Conservation (phyloP, 2,888 invertebrate genomes). For the Sesia bembeciformis region DNA sequence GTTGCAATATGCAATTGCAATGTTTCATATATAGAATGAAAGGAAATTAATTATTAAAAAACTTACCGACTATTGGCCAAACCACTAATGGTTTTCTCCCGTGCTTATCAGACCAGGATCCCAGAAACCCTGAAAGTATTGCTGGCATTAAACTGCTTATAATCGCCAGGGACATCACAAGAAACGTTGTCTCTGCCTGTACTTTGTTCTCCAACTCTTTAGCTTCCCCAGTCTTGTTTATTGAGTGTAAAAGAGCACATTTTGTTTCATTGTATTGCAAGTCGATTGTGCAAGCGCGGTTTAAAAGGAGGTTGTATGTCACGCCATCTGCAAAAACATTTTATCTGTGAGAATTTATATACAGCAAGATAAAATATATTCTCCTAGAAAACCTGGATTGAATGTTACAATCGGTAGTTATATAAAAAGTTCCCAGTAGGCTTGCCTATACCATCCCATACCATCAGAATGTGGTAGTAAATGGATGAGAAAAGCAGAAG, state of each 20-base stretch:
- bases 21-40: no score
- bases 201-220: constrained; percentile 30
- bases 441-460: no score
- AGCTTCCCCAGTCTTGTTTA: constrained; percentile 8
- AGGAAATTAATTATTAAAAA: no score
- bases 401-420: no score
- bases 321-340: constrained; percentile 7
- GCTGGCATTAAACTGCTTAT: constrained; percentile 75
- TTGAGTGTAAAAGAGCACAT: constrained; percentile 5
- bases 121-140: constrained; percentile 75
- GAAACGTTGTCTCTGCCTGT: constrained; percentile 70
- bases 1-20: no score
- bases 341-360: no score
- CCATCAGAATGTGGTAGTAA: no score
- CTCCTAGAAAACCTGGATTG: no score
- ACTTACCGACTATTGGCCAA: constrained; percentile 56
- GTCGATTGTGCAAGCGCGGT: constrained; percentile 8
- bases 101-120: constrained; percentile 81
- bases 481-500: no score
- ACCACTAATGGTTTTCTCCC: constrained; percentile 78
- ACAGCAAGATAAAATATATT: not conserved
- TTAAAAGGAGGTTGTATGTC: constrained; percentile 8
- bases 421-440: no score
- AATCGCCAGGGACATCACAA: constrained; percentile 70
- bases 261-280: constrained; percentile 7